Percentiles rank a stretch among this genome's conserved stretches.
Evolutionary conservation across 2,113 vertebrate species (phyloP).

Genomic region (Genyomyrus donnyi): DNA sequence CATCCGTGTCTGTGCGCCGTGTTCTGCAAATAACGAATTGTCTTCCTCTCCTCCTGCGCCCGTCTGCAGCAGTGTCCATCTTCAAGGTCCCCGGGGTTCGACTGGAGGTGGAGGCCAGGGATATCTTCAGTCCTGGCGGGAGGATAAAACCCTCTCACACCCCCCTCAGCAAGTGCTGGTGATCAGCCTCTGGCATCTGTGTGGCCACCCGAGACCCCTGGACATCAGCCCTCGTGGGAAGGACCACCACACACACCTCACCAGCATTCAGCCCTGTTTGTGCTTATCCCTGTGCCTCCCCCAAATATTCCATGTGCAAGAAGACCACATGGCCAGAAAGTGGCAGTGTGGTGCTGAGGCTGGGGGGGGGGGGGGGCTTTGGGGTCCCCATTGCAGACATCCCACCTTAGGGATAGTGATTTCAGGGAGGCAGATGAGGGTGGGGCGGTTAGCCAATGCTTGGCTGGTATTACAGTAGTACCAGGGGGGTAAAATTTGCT

Average conservation of each 20-base stretch:
- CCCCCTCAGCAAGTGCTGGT: constrained; percentile 63
- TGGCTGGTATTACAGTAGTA: too few species aligned
- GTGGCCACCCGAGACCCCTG: background rate
- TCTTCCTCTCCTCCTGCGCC: constrained; percentile 10
- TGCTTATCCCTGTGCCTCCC: background rate
- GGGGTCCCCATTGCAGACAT: too few species aligned
- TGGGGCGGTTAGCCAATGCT: too few species aligned
- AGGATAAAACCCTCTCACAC: constrained; percentile 45
- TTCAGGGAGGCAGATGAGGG: too few species aligned
- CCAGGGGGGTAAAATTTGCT: too few species aligned
- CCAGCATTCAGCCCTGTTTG: background rate
- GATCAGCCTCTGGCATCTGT: constrained; percentile 28
- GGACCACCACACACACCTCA: background rate
- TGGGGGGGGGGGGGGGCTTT: too few species aligned
- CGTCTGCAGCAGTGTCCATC: constrained; percentile 66
- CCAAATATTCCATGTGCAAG: background rate
- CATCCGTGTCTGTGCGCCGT: background rate
- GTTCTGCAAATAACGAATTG: background rate
- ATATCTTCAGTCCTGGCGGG: constrained; percentile 60
- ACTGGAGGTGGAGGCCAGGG: constrained; percentile 73
- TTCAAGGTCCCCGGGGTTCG: constrained; percentile 73
- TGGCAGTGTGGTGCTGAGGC: background rate
- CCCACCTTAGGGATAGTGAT: too few species aligned
- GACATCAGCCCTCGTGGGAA: background rate
- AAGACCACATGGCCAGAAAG: background rate